A percentile compares a stretch with the other conserved stretches of the same genome.
Evolutionary conservation across 2,888 invertebrate genomes (phyloP).

Genomic region (Caenorhabditis macrosperma): DNA sequence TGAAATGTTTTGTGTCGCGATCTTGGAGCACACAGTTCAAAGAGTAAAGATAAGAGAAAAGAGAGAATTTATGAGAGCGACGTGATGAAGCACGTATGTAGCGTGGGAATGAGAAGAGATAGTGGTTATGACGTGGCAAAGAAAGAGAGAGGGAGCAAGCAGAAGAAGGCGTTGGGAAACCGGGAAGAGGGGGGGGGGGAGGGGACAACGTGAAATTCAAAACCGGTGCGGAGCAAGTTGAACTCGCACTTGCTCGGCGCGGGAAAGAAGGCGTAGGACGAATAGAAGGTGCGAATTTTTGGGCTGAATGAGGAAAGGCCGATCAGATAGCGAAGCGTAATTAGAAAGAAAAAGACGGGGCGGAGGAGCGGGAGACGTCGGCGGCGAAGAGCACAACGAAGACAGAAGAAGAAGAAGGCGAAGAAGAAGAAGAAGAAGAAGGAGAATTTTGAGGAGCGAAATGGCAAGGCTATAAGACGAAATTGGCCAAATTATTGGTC

Average conservation of each 20-base stretch:
- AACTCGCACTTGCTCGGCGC: constrained; percentile 2
- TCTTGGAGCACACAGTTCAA: background rate
- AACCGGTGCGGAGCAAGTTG: constrained; percentile 16
- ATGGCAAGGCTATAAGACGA: constrained; percentile 49
- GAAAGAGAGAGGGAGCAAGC: too few relatives aligned
- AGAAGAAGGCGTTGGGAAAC: background rate
- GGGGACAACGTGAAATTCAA: constrained; percentile 32
- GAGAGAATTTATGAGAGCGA: background rate
- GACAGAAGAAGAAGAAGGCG: constrained; percentile 11
- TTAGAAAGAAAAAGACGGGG: constrained; percentile 52
- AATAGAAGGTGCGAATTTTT: constrained; percentile 18
- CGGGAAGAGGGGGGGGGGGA: background rate
- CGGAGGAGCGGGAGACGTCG: background rate
- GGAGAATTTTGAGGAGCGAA: constrained; percentile 45
- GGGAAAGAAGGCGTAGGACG: background rate
- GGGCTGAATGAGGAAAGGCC: constrained; percentile 42
- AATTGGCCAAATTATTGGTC: constrained; percentile 57
- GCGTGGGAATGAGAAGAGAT: constrained; percentile 20
- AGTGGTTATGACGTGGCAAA: constrained; percentile 36
- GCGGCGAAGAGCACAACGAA: too few relatives aligned
- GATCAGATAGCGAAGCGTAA: constrained; percentile 52
- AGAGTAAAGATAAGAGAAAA: background rate
- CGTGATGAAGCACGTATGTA: background rate
- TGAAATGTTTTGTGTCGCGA: constrained; percentile 17
- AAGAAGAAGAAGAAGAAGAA: background rate